Evolutionary conservation across 1,140 invertebrate genomes (phyloP).

Genomic region (Maconellicoccus hirsutus): DNA sequence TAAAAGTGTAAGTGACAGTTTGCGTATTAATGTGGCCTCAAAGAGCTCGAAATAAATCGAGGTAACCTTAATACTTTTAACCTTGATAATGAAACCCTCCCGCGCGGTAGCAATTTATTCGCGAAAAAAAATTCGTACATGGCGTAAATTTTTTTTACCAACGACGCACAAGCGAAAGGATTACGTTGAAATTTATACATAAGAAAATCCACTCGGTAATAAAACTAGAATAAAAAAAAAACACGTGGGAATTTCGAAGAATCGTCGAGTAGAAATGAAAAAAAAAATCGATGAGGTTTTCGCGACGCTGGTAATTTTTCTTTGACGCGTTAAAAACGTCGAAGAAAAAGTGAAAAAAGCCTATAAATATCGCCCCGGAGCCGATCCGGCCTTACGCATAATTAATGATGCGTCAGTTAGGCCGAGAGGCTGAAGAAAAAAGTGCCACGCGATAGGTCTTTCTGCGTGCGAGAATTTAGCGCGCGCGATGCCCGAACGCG

Average conservation of each 20-base stretch:
- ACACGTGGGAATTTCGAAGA: not conserved
- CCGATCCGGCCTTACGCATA: not conserved
- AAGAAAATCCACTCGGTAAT: too few species aligned
- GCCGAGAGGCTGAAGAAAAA: not conserved
- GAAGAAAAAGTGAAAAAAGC: too few species aligned
- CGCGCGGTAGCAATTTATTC: not conserved
- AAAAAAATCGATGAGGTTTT: too few species aligned
- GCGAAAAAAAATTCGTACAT: not conserved
- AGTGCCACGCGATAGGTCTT: not conserved
- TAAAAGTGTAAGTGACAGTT: constrained; percentile 9
- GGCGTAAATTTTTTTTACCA: too few species aligned
- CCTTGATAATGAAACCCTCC: not conserved
- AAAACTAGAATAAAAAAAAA: not conserved
- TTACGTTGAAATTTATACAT: too few species aligned
- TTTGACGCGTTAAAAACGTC: too few species aligned
- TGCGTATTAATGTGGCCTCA: not conserved
- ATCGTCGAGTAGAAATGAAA: too few species aligned
- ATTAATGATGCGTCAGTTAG: not conserved
- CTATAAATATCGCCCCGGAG: too few species aligned
- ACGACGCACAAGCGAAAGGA: too few species aligned
- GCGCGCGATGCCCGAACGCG: not conserved
- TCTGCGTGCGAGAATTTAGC: constrained; percentile 12
- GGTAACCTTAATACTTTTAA: not conserved
- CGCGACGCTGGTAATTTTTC: too few species aligned
- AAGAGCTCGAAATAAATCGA: not conserved